Evolutionary conservation across 2,888 invertebrate genomes (phyloP).

Genomic region (Chrysopilus asiliformis): DNA sequence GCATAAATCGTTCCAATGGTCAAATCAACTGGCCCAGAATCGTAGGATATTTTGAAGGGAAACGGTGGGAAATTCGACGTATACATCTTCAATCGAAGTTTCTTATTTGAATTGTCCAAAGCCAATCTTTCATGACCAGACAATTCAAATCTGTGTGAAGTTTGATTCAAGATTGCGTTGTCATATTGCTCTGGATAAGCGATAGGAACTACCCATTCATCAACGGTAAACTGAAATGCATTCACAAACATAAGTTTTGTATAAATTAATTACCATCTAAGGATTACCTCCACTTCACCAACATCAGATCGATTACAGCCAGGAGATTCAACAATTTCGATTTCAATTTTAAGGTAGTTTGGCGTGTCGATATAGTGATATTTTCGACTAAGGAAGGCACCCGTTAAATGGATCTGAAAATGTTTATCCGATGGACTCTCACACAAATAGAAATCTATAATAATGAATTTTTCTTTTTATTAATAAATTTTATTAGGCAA

Average conservation of each 20-base stretch:
- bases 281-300: no score
- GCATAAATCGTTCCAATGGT: slow-evolving; percentile 61
- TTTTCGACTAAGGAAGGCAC: slow-evolving; percentile 35
- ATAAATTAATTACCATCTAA: no score
- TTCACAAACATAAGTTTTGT: background rate
- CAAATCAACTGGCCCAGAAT: slow-evolving; percentile 49
- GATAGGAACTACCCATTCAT: slow-evolving; percentile 46
- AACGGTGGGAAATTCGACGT: slow-evolving; percentile 23
- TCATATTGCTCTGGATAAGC: slow-evolving; percentile 46
- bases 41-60: slow-evolving; percentile 45
- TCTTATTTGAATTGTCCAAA: slow-evolving; percentile 18
- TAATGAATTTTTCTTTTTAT: no score
- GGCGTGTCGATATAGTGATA: no score
- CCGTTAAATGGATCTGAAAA: slow-evolving; percentile 38
- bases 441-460: slow-evolving; percentile 21
- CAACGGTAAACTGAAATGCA: slow-evolving; percentile 26
- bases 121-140: slow-evolving; percentile 17
- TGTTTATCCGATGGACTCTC: slow-evolving; percentile 26
- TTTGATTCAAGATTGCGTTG: slow-evolving; percentile 40
- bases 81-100: slow-evolving; percentile 20
- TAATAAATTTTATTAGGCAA: no score
- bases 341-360: no score
- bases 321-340: no score
- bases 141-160: slow-evolving; percentile 35
- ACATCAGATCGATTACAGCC: no score